A percentile compares a stretch with the other conserved stretches of the same genome.
Conservation (phyloP, 2,113 vertebrate species). For the Rhinoptilus africanus region DNA sequence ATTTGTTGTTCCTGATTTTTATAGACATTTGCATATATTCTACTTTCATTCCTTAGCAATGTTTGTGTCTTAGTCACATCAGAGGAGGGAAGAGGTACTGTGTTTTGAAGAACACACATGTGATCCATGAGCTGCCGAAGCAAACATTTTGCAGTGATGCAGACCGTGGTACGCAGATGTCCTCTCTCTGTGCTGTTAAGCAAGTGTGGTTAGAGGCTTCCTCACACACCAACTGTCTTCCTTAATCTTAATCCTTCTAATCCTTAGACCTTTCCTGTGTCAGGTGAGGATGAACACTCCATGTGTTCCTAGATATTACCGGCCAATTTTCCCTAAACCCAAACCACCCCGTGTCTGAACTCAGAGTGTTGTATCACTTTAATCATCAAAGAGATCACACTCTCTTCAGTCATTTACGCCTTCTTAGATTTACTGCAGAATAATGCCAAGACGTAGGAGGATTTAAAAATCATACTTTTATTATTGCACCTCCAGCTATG, state of each 20-base stretch:
- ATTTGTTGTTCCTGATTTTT: not conserved
- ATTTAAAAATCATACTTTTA: not conserved
- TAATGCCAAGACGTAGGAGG: not conserved
- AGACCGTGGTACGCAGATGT: not conserved
- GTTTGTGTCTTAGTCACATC: not conserved
- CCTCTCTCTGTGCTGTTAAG: not conserved
- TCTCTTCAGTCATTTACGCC: not conserved
- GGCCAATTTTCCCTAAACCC: not conserved
- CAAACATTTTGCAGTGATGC: not conserved
- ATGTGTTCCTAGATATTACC: not conserved
- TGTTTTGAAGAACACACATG: not conserved
- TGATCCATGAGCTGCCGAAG: not conserved
- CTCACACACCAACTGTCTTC: not conserved
- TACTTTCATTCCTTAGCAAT: not conserved
- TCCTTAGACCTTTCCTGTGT: conserved; percentile 6
- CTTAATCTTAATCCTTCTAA: conserved; percentile 38
- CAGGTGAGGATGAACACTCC: not conserved
- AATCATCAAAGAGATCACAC: not conserved
- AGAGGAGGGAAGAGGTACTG: not conserved
- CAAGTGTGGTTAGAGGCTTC: not conserved
- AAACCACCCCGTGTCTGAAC: not conserved
- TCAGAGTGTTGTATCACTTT: not conserved
- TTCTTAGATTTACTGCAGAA: not conserved
- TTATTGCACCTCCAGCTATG: not conserved
- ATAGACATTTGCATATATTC: not conserved